Evolutionary conservation across 1,140 invertebrate genomes (phyloP).

Genomic region (Pteromalus puparum): DNA sequence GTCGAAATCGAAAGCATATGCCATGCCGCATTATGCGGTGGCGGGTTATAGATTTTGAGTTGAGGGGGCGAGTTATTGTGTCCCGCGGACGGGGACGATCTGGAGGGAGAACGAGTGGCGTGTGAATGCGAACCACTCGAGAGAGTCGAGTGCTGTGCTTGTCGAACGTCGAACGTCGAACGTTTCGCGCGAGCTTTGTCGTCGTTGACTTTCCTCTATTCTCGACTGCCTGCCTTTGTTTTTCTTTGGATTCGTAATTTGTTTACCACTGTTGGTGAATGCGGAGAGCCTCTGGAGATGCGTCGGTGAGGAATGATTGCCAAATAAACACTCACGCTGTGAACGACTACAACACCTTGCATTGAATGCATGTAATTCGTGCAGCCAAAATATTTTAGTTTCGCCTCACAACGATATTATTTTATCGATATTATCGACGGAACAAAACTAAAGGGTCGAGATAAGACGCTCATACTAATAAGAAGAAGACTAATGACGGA

Average conservation of each 20-base stretch:
- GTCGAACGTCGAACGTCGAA: not conserved
- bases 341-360: no score
- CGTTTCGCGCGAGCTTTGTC: not conserved
- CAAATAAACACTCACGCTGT: not conserved
- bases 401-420: no score
- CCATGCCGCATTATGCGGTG: not conserved
- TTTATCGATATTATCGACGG: no score
- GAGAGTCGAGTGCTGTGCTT: not conserved
- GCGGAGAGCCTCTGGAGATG: no score
- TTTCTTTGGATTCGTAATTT: not conserved
- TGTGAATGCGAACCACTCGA: constrained; percentile 12
- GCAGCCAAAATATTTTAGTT: not conserved
- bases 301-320: not conserved
- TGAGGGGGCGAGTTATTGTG: not conserved
- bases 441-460: not conserved
- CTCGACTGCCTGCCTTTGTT: not conserved
- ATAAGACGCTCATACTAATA: not conserved
- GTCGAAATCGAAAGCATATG: not conserved
- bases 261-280: not conserved
- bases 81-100: not conserved
- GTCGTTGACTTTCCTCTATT: not conserved
- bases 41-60: no score
- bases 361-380: no score
- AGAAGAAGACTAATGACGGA: not conserved
- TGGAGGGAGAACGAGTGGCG: not conserved